Base-by-base conservation (phyloP, 2,113 vertebrate genomes). In the Fukomys damarensis region DNA sequence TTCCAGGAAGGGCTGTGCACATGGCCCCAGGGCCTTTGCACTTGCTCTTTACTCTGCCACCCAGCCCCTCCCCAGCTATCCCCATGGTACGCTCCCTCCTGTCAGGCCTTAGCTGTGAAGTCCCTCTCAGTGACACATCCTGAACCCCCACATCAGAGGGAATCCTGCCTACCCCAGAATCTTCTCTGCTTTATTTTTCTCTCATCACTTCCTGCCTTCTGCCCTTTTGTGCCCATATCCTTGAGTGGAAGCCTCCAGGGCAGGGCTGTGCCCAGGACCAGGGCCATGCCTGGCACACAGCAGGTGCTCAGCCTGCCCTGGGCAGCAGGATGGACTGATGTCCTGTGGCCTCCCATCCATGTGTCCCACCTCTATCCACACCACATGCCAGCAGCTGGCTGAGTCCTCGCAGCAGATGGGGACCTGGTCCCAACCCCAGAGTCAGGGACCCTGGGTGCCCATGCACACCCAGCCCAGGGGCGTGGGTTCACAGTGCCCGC, bases 301-400 rank as follows among this genome's bases (percentile, higher is more conserved):
- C 2, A 43, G 92, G 79, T 52, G 66, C 41, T 88, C 86, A 17
- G 38, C 5, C 0, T 63, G 30, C 19, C 12, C 22, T 0, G 28
- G 72, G 22, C 17, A 35, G 59, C 24, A 46, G 81, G 4, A n/a
- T 28, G 61, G 13, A 49, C 3, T 14, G 38, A 12, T 16, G 11
- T 4, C 28, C 9, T 7, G 0, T 19, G 56, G 4, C 0, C 0
- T 30, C 56, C 1, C 8, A 7, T n/a, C 20, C 2, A 2, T 26
- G 13, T 24, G 2, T 10, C 6, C 12, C 49, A 16, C 28, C 35
- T 65, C 72, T 32, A 2, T 49, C 49, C 20, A 26, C 0, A 0
- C 19, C 1, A 0, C 7, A 28, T 1, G 28, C 52, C 19, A 13
- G 35, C 11, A 16, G 66, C 52, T 89, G 66, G 59, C 72, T 24